phyloP scores from a whole-genome alignment of 2,113 vertebrate species.

The Mormyrus iriodes region DNA sequence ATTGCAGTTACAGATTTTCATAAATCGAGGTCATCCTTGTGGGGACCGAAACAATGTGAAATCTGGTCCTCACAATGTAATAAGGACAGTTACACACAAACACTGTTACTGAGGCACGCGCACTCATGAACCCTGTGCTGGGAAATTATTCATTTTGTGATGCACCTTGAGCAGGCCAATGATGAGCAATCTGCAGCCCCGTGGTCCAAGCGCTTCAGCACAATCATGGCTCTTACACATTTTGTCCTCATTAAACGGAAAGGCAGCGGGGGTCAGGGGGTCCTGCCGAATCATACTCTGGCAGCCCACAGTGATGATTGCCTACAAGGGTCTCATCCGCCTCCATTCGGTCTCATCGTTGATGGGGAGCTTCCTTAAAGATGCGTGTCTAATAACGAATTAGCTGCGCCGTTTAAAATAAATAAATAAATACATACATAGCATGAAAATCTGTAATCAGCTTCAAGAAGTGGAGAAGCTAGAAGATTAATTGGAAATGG shows the following conservation, averaged over 20 bases:
- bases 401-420: slow-evolving; percentile 59
- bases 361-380: slow-evolving; percentile 45
- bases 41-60: no score
- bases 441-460: slow-evolving; percentile 56
- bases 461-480: slow-evolving; percentile 65
- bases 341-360: background rate
- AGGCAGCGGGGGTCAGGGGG: background rate
- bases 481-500: slow-evolving; percentile 74
- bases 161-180: background rate
- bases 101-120: background rate
- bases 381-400: slow-evolving; percentile 68
- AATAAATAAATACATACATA: background rate
- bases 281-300: background rate
- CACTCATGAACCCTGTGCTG: background rate
- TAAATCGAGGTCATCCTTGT: no score
- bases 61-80: no score
- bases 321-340: background rate
- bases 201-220: background rate
- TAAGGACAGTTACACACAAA: background rate
- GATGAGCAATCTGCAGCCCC: background rate
- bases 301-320: background rate
- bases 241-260: background rate
- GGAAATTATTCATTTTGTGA: background rate
- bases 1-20: no score
- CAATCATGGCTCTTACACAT: background rate